phyloP scores from a whole-genome alignment of 2,113 vertebrate genomes.

The Maylandia zebra region DNA sequence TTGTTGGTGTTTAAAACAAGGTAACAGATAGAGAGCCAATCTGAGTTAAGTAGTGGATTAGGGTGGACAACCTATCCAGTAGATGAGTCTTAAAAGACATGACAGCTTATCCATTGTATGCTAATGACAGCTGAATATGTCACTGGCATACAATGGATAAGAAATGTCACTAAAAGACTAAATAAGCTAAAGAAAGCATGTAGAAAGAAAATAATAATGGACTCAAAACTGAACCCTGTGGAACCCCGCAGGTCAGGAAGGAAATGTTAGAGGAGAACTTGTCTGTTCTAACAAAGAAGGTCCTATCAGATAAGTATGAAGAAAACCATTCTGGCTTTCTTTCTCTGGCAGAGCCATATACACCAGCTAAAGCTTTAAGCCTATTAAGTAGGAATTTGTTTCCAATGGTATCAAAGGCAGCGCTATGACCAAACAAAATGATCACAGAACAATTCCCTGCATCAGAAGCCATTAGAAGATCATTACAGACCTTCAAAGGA shows the following conservation, averaged over 20 bases:
- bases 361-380: not conserved
- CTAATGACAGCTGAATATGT: not conserved
- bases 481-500: not conserved
- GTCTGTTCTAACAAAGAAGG: not conserved
- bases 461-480: not conserved
- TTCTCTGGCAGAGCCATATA: rapidly evolving
- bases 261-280: not conserved
- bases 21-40: not conserved
- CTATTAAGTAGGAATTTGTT: not conserved
- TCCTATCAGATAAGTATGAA: not conserved
- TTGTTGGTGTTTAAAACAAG: not conserved
- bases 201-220: not conserved
- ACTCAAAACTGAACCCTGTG: not conserved
- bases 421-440: no score
- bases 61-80: not conserved
- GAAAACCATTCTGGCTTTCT: not conserved
- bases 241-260: not conserved
- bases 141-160: not conserved
- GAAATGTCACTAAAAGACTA: not conserved
- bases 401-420: no score
- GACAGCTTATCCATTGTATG: not conserved
- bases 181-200: not conserved
- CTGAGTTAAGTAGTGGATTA: not conserved
- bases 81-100: not conserved
- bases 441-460: not conserved